These are phyloP conservation scores for Rhagologus leucostigma DNA, from an alignment of 2,113 vertebrate genomes.

Conservation along the genomic window DNA sequence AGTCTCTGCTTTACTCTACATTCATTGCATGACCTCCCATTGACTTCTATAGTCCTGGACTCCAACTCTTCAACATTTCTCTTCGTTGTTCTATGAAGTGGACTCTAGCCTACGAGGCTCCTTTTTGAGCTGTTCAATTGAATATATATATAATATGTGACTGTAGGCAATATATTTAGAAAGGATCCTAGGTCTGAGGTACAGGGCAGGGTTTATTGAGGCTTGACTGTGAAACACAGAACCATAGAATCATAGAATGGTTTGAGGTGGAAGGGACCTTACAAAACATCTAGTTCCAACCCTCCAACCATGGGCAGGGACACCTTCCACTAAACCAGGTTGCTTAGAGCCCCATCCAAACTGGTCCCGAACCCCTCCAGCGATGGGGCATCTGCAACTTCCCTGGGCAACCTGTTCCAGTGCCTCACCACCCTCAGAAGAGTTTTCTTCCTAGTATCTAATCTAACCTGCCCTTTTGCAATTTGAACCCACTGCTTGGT, in stretches of 20 bases:
- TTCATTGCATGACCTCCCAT: fast-evolving
- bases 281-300: not conserved
- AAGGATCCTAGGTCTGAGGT: not conserved
- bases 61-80: too few relatives aligned
- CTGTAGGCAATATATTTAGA: fast-evolving
- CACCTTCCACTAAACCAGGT: not conserved
- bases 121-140: not conserved
- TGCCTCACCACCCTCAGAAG: too few relatives aligned
- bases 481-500: fast-evolving
- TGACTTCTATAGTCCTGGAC: not conserved
- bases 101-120: not conserved
- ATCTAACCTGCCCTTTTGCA: not conserved
- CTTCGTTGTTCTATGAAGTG: fast-evolving
- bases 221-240: not conserved
- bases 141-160: fast-evolving
- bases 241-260: not conserved
- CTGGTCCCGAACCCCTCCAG: not conserved
- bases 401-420: too few relatives aligned
- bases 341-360: not conserved
- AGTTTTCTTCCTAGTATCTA: not conserved
- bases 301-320: fast-evolving
- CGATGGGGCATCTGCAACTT: fast-evolving
- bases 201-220: not conserved
- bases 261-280: not conserved
- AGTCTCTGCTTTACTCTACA: too few relatives aligned